Evolutionary conservation across 2,888 invertebrate genomes (phyloP), one percentile per base, ranked within the genome.

Genomic region (Trachelus stipa): DNA sequence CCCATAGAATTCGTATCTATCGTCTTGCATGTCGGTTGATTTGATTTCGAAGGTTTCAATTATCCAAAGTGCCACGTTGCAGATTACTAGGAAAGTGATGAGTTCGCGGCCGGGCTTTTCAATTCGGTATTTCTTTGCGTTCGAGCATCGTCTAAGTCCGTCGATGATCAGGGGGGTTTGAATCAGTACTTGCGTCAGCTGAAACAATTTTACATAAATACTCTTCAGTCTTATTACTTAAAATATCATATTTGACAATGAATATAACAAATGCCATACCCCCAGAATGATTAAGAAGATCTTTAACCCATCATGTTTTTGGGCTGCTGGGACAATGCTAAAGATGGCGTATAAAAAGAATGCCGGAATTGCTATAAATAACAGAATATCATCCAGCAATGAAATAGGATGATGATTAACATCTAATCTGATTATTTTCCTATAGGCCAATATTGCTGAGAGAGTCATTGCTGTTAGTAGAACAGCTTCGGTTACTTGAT

Each of bases 1-100:
- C 34, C 96, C 96, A 86, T 95, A 96, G 88, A 93, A 95, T 68
- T 94, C 93, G 86, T 95, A 94, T 89, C 95, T 92, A 73, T 92
- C 91, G 79, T 93, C 92, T 80, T 92, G 91, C 69, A 92, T 91
- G 77, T 93, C 93, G 69, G 93, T 92, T 73, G 93, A 92, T 87
- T 93, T 94, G 76, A 93, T 93, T 85, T 94, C 93, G 92, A 96
- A 96, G 0, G 96, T 96, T 88, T 95, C 94, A 85, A 95, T 94
- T 77, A 96, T 93, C 96, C 96, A 96, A 93, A 96, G 93, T 73
- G 95, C 95, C 11, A 96, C 94, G 90, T 97, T 97, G 83, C 94
- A 93, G 78, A 96, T 95, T 34, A 96, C 93, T 69, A 96, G 92
- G 91, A 96, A 96, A 85, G 96, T 96, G 73, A 96, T 93, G 34